Evolutionary conservation across 1,140 invertebrate genomes (phyloP), one percentile per base, ranked within the genome.

Genomic region (Megalopta genalis): DNA sequence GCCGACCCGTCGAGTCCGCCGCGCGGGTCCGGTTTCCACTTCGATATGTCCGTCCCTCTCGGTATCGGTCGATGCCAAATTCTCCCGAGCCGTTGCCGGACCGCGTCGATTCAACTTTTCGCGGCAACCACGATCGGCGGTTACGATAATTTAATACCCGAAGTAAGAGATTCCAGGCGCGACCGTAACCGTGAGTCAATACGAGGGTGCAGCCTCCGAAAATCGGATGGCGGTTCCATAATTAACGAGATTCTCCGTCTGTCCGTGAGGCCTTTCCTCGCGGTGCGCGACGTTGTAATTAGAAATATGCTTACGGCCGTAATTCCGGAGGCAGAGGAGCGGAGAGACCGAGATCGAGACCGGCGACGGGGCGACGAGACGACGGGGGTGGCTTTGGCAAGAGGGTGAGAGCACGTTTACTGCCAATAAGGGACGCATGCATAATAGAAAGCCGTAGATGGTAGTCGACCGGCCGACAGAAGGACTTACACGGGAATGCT

Each of bases 401-500:
- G 57, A 72, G 81, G 85, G 87, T 83, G 82, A 86, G 85, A 88
- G 83, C 81, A 27, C 88, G 88, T 90, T 90, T 90, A 90, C 88
- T 90, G 87, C 88, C 88, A 90, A 89, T 90, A 90, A 90, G 88
- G 88, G 88, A 87, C 86, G 88, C 86, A 88, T 90, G 88, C 88
- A 90, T 90, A 90, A 90, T 90, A 89, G 88, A 90, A 90, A 88
- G 83, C 84, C 78, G 82, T 80, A 83, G 80, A 88, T 85, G 78
- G 86, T 82, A 80, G 83, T 74, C 82, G 69, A 63, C 69, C 80
- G 81, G 71, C 86, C 85, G 79, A 88, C 87, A 88, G 84, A 80
- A 83, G 84, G 85, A 88, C 88, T 89, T 88, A 87, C 85, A 86
- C 74, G 87, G 84, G 88, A 86, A 88, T 89, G 87, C 80, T 89